Percentiles rank a stretch among this genome's conserved stretches.
phyloP scores from a whole-genome alignment of 1,140 invertebrate species.

The Drosophila nigrodunni region DNA sequence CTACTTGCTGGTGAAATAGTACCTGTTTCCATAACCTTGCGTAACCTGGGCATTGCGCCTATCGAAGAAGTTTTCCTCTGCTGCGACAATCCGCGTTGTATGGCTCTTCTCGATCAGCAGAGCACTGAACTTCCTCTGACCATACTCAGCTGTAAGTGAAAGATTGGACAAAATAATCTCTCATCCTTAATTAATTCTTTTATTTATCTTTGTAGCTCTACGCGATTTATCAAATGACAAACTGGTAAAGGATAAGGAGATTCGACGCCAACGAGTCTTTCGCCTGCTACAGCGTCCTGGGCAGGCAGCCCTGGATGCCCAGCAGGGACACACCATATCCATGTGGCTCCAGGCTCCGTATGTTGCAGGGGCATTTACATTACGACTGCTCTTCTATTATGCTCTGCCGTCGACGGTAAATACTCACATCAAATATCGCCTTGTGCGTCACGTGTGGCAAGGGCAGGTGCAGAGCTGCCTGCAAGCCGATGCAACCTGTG shows the following conservation, averaged over 20 bases:
- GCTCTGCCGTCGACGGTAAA: constrained; percentile 85
- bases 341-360: constrained; percentile 90
- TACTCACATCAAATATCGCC: constrained; percentile 87
- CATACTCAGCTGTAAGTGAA: constrained; percentile 80
- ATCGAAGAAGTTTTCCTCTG: constrained; percentile 88
- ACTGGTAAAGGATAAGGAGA: constrained; percentile 85
- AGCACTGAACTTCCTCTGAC: constrained; percentile 58
- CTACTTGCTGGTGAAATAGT: constrained; percentile 90
- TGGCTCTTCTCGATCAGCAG: constrained; percentile 86
- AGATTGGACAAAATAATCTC: no score
- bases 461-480: constrained; percentile 90
- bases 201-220: constrained; percentile 45
- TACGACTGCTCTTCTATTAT: constrained; percentile 91
- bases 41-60: constrained; percentile 88
- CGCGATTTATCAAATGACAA: constrained; percentile 77
- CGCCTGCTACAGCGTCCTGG: constrained; percentile 84
- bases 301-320: constrained; percentile 85
- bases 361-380: constrained; percentile 87
- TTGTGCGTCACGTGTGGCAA: constrained; percentile 89
- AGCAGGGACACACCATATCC: constrained; percentile 86
- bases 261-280: constrained; percentile 85
- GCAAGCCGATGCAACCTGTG: constrained; percentile 86
- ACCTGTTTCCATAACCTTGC: constrained; percentile 87
- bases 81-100: constrained; percentile 86
- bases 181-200: neutral